Evolutionary conservation across 2,113 vertebrate species (phyloP), one percentile per base, ranked within the genome.

Genomic region (Setophaga petechia): DNA sequence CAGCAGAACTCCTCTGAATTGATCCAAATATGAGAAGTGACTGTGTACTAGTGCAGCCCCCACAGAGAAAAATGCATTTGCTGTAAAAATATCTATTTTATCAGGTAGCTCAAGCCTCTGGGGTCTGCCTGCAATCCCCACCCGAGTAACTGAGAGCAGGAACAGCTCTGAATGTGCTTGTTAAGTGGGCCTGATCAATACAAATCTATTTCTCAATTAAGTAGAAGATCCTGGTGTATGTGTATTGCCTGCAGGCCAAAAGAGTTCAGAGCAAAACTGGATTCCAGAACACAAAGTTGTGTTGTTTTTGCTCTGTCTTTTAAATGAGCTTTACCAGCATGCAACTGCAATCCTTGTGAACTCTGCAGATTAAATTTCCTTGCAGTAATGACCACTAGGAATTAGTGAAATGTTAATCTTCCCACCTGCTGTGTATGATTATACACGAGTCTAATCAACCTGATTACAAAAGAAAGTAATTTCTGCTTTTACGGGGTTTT

Each of bases 331-430:
- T 90, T 37, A n/a, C 58, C 76, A 95, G 84, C 92, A 46, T 51
- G 84, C 75, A 82, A 59, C 59, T 65, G n/a, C 84, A 77, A 47
- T 66, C 93, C 79, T 41, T 46, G 52, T 78, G 65, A 94, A 84
- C 44, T 85, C 79, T 30, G 49, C 83, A 87, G 94, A 96, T 83
- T 76, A 90, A 89, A 93, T 93, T 93, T 91, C 93, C 84, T 81
- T 93, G 67, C 75, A 39, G 95, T 91, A 95, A 94, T 90, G 96
- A 92, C 94, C 96, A 94, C 93, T 94, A 94, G 87, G 94, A 98
- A 97, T 95, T 95, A 97, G 94, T 63, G 94, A 96, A 93, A 82
- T 94, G 92, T 91, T 97, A 94, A 96, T 95, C 97, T 95, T 63
- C 89, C 80, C 96, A 95, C 95, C 95, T 94, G 85, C 92, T 95